These are phyloP conservation scores for Heliconius eleuchia DNA, from an alignment of 1,140 invertebrate species.

Conservation along the genomic window DNA sequence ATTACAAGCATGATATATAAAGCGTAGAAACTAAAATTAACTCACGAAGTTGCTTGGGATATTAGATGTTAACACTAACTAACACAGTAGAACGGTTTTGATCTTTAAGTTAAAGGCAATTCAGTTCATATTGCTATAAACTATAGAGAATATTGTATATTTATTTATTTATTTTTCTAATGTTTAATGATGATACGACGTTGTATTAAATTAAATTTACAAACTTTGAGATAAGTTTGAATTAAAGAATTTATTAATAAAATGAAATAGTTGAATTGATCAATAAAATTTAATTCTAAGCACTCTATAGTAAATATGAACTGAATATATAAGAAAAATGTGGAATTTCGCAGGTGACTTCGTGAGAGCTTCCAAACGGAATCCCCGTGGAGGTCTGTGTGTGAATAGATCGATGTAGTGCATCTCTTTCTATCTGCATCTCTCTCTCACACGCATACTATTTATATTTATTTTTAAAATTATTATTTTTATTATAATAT, in stretches of 20 bases:
- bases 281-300: neutral
- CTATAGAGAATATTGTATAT: neutral
- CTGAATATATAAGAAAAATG: conserved; percentile 49
- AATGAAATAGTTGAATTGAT: too few species aligned
- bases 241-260: neutral
- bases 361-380: conserved; percentile 73
- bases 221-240: neutral
- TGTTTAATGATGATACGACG: too few species aligned
- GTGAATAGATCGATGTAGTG: conserved; percentile 78
- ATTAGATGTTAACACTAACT: conserved; percentile 60
- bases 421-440: conserved; percentile 73
- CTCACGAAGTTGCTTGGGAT: conserved; percentile 76
- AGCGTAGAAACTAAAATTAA: conserved; percentile 56
- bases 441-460: conserved; percentile 71
- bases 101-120: conserved; percentile 37
- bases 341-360: conserved; percentile 79
- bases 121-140: conserved; percentile 13
- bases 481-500: conserved; percentile 40
- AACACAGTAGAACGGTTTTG: conserved; percentile 55
- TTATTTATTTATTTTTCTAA: neutral
- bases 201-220: too few species aligned
- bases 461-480: conserved; percentile 25
- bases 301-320: conserved; percentile 31
- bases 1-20: conserved; percentile 54
- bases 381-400: conserved; percentile 71